Evolutionary conservation across 1,140 invertebrate species (phyloP).

Genomic region (Drosophila trapezifrons): DNA sequence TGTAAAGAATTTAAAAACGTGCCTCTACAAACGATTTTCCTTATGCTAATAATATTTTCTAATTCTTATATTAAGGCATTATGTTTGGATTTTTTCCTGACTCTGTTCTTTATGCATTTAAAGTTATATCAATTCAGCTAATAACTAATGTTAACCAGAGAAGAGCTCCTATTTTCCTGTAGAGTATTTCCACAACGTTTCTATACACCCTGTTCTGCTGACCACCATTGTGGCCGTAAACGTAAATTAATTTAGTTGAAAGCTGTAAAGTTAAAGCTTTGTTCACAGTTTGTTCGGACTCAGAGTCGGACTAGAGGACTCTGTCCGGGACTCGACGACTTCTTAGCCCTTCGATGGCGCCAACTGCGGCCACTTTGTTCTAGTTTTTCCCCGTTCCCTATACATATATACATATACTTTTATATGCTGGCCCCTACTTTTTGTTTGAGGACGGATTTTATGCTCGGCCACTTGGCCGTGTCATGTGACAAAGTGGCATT

Average conservation of each 20-base stretch:
- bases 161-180: neutral
- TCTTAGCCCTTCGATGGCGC: slow-evolving; percentile 59
- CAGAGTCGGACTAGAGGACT: slow-evolving; percentile 7
- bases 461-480: slow-evolving; percentile 61
- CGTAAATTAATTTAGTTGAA: slow-evolving; percentile 84
- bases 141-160: no score
- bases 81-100: no score
- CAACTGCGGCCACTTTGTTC: slow-evolving; percentile 34
- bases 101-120: no score
- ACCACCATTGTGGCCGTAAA: slow-evolving; percentile 61
- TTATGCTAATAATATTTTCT: neutral
- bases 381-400: neutral
- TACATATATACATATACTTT: no score
- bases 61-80: neutral
- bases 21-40: no score
- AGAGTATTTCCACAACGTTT: slow-evolving; percentile 16
- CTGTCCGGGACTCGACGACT: slow-evolving; percentile 24
- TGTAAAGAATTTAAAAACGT: no score
- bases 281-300: slow-evolving; percentile 55
- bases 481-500: slow-evolving; percentile 77
- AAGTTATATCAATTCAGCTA: no score
- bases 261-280: slow-evolving; percentile 83
- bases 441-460: slow-evolving; percentile 53
- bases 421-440: neutral
- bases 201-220: slow-evolving; percentile 24